These are phyloP conservation scores for Acleris holmiana DNA, from an alignment of 2,888 invertebrate species.

Conservation along the genomic window DNA sequence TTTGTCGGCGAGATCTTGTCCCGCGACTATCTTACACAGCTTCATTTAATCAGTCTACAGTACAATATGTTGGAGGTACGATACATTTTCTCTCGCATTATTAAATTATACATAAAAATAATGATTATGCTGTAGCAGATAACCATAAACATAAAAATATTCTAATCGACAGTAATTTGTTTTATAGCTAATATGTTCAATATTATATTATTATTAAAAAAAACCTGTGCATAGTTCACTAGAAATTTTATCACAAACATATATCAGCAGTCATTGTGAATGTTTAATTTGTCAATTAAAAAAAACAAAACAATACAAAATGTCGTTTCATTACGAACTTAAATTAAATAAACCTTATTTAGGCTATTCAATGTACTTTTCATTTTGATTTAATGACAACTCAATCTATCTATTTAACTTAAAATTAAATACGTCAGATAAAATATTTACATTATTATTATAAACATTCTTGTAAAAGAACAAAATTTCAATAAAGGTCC, in stretches of 20 bases:
- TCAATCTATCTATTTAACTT: constrained; percentile 10
- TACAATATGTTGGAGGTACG: constrained; percentile 3
- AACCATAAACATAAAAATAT: neutral
- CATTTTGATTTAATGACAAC: constrained; percentile 12
- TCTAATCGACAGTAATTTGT: neutral
- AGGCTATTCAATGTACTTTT: neutral
- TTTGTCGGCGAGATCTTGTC: neutral
- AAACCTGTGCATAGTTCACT: constrained; percentile 38
- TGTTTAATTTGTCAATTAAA: constrained; percentile 31
- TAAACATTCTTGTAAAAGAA: constrained; percentile 8
- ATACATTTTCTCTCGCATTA: neutral
- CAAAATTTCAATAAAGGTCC: constrained; percentile 5
- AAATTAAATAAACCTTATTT: neutral
- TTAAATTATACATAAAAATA: constrained; percentile 17
- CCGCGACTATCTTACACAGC: constrained; percentile 6
- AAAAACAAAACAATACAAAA: neutral
- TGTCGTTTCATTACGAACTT: constrained; percentile 4
- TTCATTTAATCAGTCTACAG: neutral
- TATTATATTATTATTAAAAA: constrained; percentile 16
- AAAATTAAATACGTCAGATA: constrained; percentile 19
- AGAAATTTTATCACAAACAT: constrained; percentile 41
- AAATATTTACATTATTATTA: constrained; percentile 18
- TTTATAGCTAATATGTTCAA: constrained; percentile 7
- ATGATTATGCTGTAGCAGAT: constrained; percentile 16
- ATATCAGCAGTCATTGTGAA: constrained; percentile 47